Conservation (phyloP, 23 tunicate genomes). For the Styela plicata region DNA sequence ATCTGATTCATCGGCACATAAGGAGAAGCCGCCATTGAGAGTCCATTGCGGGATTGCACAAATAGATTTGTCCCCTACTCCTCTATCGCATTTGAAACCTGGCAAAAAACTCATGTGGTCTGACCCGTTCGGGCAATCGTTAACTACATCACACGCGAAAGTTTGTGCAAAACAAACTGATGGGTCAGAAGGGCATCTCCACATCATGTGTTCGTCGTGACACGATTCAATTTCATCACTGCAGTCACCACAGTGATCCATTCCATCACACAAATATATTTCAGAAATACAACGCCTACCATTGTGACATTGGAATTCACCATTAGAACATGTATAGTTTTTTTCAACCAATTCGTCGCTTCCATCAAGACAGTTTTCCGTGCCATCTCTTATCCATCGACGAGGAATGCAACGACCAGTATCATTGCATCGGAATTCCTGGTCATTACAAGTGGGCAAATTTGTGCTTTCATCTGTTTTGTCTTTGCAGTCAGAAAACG, state of each 20-base stretch:
- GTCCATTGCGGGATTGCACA: conserved; percentile 51
- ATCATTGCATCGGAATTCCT: conserved; percentile 35
- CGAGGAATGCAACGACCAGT: conserved; percentile 49
- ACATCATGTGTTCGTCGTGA: conserved; percentile 34
- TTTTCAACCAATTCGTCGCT: conserved; percentile 16
- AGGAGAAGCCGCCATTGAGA: conserved; percentile 2
- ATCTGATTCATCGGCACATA: conserved; percentile 35
- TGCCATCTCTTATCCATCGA: conserved; percentile 17
- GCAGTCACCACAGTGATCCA: conserved; percentile 49
- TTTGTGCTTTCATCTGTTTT: conserved; percentile 19
- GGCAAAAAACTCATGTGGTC: conserved; percentile 18
- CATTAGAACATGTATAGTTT: not conserved
- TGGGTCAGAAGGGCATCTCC: conserved; percentile 29
- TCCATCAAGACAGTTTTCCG: conserved; percentile 22
- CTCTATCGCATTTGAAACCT: conserved; percentile 40
- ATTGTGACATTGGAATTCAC: conserved; percentile 33
- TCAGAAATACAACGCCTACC: conserved; percentile 13
- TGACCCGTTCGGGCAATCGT: conserved; percentile 14
- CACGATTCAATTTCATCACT: conserved; percentile 52
- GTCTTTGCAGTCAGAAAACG: conserved; percentile 23
- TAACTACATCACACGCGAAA: conserved; percentile 28
- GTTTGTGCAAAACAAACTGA: conserved; percentile 15
- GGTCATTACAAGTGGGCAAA: not conserved
- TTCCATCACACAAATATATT: conserved; percentile 37
- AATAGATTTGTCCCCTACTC: not conserved